phyloP scores from a whole-genome alignment of 2,797 vertebrate genomes.

The Oryzias dopingdopingensis region DNA sequence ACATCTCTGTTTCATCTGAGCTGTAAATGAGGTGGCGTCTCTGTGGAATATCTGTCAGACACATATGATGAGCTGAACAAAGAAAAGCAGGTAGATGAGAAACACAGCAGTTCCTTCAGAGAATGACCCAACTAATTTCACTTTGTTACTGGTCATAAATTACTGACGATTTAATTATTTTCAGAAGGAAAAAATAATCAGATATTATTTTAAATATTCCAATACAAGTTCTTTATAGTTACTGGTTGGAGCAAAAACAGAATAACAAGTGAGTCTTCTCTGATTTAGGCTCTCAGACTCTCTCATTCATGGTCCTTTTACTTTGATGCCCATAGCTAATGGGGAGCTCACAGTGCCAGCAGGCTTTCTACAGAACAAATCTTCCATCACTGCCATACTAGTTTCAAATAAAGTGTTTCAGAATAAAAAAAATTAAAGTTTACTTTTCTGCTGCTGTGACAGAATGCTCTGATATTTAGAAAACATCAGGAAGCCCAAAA shows the following conservation, averaged over 20 bases:
- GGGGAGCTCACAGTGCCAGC: no score
- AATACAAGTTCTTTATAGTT: constrained; percentile 30
- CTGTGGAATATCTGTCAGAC: constrained; percentile 28
- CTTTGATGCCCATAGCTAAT: constrained; percentile 51
- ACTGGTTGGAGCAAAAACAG: no score
- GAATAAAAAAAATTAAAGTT: no score
- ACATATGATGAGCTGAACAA: constrained; percentile 46
- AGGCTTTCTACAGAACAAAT: no score
- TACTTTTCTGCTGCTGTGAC: no score
- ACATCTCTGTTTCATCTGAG: constrained; percentile 34
- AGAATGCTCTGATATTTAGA: no score
- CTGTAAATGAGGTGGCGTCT: constrained; percentile 23
- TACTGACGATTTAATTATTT: constrained; percentile 53
- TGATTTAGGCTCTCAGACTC: constrained; percentile 57
- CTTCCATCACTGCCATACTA: no score
- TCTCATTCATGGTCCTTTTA: constrained; percentile 71
- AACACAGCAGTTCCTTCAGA: constrained; percentile 34
- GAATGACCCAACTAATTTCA: constrained; percentile 41
- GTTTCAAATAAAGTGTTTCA: no score
- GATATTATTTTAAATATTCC: constrained; percentile 49
- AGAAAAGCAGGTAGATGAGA: constrained; percentile 20
- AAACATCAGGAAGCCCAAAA: no score
- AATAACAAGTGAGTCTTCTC: constrained; percentile 33
- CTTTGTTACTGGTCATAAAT: constrained; percentile 46
- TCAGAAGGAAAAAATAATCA: neutral